Base-by-base conservation (phyloP, 2,797 vertebrate genomes). In the Ptychobarbus kaznakovi region DNA sequence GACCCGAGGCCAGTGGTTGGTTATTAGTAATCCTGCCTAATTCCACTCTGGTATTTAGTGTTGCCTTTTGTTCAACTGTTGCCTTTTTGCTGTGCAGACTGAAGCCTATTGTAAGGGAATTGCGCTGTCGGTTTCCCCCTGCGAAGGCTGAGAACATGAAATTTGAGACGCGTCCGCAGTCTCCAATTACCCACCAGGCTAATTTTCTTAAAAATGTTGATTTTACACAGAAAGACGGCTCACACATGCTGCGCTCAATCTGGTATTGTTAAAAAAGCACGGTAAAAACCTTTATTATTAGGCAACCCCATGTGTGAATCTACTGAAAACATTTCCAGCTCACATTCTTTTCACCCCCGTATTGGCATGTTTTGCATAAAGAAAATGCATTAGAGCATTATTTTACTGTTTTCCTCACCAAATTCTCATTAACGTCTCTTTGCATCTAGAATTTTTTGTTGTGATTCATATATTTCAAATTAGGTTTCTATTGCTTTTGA, bases 201-300 rank as follows among this genome's bases (percentile, higher is more conserved):
- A 76, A 88, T 91, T 89, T 90, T 72, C 88, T 81, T 90, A 89
- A 90, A 88, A 89, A 83, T 81, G 88, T 90, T 88, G 82, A 88
- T 90, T 92, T 87, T 91, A 20, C 46, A 79, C 87, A 91, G 90
- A 94, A 90, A 88, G 91, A 92, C 86, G 88, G 88, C 90, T 93
- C 90, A 91, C 92, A 91, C 88, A 88, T 91, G 92, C 77, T 56
- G 68, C 82, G 9, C 58, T 83, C 86, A 83, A 32, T 61, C 51
- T 61, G 65, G 51, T 72, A 63, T 79, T 58, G 53, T 79, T 35
- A 42, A 83, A 75, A 65, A 83, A 38, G 6, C 28, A 77, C 18
- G n/a, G 20, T 40, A 74, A 74, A 68, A 20, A n/a, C 8, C 2
- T 42, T 2, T 7, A 61, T 75, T 49, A 32, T 38, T 46, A 46